Evolutionary conservation across 64 coral and sea anemone species (phyloP).

Genomic region (Actinia equina): DNA sequence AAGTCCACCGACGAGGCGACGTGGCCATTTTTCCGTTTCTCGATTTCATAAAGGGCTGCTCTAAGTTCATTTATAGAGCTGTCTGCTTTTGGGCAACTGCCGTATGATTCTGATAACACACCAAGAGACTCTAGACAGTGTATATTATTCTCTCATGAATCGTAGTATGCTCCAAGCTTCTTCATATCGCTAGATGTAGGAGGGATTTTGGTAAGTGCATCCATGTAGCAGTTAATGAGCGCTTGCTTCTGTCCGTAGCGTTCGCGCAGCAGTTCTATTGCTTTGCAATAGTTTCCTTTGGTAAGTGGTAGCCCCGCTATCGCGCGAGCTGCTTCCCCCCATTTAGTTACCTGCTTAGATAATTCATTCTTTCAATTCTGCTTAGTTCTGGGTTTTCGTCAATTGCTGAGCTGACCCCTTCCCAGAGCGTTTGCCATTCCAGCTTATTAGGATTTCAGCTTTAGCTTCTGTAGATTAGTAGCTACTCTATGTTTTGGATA

Average conservation of each 20-base stretch:
- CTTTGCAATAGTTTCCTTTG: conserved; percentile 27
- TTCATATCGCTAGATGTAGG: conserved; percentile 8
- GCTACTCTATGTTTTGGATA: conserved; percentile 13
- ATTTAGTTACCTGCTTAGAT: conserved; percentile 16
- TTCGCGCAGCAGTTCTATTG: conserved; percentile 21
- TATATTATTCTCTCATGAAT: conserved; percentile 39
- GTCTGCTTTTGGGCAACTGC: conserved; percentile 32
- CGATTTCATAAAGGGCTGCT: too few relatives aligned
- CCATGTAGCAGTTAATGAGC: conserved; percentile 42
- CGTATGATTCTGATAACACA: conserved; percentile 42
- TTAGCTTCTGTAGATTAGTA: conserved; percentile 8
- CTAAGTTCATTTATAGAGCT: conserved; percentile 41
- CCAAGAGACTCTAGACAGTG: conserved; percentile 30
- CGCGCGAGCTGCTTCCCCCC: conserved; percentile 15
- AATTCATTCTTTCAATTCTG: conserved; percentile 5
- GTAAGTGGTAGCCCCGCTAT: conserved; percentile 27
- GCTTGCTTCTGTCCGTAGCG: conserved; percentile 11
- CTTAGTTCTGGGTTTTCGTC: conserved; percentile 7
- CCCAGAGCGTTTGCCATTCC: conserved; percentile 8
- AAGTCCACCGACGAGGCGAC: background rate
- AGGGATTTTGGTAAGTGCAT: conserved; percentile 11
- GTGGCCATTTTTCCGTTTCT: too few relatives aligned
- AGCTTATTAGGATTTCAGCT: background rate
- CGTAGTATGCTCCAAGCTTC: conserved; percentile 32
- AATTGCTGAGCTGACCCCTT: background rate